A percentile compares a stretch with the other conserved stretches of the same genome.
Conservation (phyloP, 2,888 invertebrate species). For the Osmoderma eremita region DNA sequence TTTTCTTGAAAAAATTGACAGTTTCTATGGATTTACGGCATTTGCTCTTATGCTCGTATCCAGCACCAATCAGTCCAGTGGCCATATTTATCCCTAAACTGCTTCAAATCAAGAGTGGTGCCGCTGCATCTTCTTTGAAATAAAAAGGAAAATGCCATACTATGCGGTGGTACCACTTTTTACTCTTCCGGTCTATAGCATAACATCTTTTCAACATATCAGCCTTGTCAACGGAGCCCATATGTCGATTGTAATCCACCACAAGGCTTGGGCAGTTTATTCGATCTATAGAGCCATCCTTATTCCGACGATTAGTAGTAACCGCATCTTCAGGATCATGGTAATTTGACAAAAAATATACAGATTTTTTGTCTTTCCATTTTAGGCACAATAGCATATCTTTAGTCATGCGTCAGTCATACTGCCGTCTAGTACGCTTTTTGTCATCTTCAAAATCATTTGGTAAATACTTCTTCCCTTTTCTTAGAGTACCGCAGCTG, state of each 20-base stretch:
- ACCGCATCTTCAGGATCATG: neutral
- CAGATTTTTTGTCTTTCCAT: constrained; percentile 9
- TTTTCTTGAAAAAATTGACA: constrained; percentile 14
- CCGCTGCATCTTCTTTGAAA: neutral
- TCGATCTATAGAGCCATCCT: constrained; percentile 38
- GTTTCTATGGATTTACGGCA: neutral
- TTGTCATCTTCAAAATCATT: constrained; percentile 14
- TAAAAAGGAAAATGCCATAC: constrained; percentile 32
- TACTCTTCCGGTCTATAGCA: constrained; percentile 38
- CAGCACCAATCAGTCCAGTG: constrained; percentile 11
- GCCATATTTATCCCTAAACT: constrained; percentile 38
- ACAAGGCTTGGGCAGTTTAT: constrained; percentile 44
- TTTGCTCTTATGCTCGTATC: neutral
- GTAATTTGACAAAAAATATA: constrained; percentile 11
- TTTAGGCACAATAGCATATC: neutral
- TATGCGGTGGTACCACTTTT: constrained; percentile 46
- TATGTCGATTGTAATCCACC: constrained; percentile 46
- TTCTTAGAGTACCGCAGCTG: constrained; percentile 48
- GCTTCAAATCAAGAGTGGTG: no score
- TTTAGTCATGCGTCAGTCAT: constrained; percentile 9
- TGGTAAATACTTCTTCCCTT: constrained; percentile 42
- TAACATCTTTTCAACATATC: constrained; percentile 45
- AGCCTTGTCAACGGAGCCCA: constrained; percentile 45
- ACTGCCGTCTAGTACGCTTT: neutral
- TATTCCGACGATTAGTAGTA: constrained; percentile 20